phyloP scores from a whole-genome alignment of 23 tunicate species.

The Clavelina lepadiformis region DNA sequence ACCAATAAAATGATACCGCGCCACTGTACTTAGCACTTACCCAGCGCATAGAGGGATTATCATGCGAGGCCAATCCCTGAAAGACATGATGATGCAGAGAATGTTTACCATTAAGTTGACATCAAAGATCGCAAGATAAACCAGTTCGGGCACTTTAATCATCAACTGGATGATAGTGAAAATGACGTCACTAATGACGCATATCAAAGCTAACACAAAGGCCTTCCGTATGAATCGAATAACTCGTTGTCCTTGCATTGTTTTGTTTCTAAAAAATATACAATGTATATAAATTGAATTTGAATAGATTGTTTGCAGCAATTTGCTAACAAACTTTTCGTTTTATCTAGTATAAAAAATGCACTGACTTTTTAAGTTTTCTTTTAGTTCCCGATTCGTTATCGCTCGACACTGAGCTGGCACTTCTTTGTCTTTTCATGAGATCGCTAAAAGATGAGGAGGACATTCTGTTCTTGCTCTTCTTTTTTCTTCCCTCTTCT shows the following conservation, averaged over 20 bases:
- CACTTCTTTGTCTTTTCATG: constrained; percentile 4
- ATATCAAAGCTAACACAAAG: constrained; percentile 59
- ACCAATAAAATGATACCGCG: too few species aligned
- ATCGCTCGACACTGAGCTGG: neutral
- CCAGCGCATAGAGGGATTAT: constrained; percentile 60
- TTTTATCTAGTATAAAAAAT: neutral
- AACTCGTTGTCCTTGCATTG: constrained; percentile 72
- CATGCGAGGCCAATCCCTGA: constrained; percentile 86
- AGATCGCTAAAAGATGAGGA: neutral
- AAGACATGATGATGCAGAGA: constrained; percentile 79
- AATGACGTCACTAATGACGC: constrained; percentile 68
- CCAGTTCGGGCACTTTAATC: constrained; percentile 66
- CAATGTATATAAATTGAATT: neutral
- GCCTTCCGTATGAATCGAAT: constrained; percentile 76
- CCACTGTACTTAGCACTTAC: too few species aligned
- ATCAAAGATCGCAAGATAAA: constrained; percentile 73
- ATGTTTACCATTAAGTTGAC: constrained; percentile 68
- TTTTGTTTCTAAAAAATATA: constrained; percentile 32
- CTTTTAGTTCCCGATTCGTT: constrained; percentile 1
- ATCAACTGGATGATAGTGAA: constrained; percentile 57
- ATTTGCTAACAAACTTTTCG: too few species aligned
- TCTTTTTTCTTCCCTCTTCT: too few species aligned
- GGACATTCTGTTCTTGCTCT: too few species aligned
- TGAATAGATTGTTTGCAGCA: too few species aligned
- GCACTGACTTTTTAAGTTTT: constrained; percentile 6